Base-by-base conservation (phyloP, 2,888 invertebrate genomes). In the Euzetes globulus region DNA sequence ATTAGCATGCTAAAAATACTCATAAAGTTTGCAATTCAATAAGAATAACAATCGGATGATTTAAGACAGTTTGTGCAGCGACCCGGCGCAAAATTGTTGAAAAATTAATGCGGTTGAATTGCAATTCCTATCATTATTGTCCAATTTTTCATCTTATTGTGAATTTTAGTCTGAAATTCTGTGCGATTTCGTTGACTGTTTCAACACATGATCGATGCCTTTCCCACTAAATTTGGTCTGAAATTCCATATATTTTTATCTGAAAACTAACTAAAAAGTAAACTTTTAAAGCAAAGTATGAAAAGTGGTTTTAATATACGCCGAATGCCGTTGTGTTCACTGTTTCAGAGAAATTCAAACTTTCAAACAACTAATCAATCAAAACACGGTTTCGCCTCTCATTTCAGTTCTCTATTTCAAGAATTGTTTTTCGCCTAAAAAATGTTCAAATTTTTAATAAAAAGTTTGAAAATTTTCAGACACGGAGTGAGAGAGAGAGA, bases 231-330 rank as follows among this genome's bases (percentile, higher is more conserved):
- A 1, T 41, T 41, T 41, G 9, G 13, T 15, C 15, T 25, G 27
- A 25, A 58, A 58, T 58, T 58, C 58, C 27, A 58, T 58, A 58
- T 58, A 27, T 58, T 58, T 58, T 52, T 52, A 52, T 52, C 52
- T 52, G 52, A 52, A 52, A 52, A 52, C 19, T 41, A 11, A 41
- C 41, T 41, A 41, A 41, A 41, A 41, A 33, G 33, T 41, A 41
- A 41, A 41, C 9, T 41, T 50, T 50, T 50, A 50, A n/a, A 50
- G 19, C 4, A 19, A 19, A 19, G 19, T 50, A 50, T 58, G 58
- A 58, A 58, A 58, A 58, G 58, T 29, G 58, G 58, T 58, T 58
- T 58, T 58, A 58, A 58, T 58, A 58, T 58, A 17, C 25, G 2
- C 7, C n/a, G n/a, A n/a, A n/a, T n/a, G 17, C 3, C 25, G 17